These are phyloP conservation scores for Bombus soroeensis DNA, from an alignment of 1,140 invertebrate genomes.

Conservation along the genomic window DNA sequence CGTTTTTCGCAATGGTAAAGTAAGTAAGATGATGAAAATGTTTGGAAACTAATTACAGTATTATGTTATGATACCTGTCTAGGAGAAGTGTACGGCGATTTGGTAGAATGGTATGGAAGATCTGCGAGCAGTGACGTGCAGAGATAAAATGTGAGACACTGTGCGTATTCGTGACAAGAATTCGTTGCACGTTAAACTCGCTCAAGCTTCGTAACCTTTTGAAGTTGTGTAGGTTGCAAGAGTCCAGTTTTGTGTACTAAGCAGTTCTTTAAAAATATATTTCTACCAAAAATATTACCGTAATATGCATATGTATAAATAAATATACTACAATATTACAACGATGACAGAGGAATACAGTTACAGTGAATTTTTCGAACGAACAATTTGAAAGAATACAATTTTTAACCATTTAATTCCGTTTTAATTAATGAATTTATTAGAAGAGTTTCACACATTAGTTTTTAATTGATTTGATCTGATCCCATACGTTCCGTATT, in stretches of 20 bases:
- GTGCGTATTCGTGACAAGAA: conserved; percentile 29
- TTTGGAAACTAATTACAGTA: too few species aligned
- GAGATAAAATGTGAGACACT: conserved; percentile 46
- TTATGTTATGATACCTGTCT: neutral
- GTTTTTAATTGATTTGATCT: neutral
- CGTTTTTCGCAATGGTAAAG: too few species aligned
- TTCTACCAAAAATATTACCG: too few species aligned
- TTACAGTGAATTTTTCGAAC: too few species aligned
- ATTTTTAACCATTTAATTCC: neutral
- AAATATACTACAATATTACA: too few species aligned
- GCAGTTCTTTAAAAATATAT: neutral
- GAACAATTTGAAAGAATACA: too few species aligned
- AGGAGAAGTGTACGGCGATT: neutral
- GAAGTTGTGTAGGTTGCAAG: neutral
- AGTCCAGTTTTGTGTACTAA: neutral
- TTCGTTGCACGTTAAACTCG: conserved; percentile 23
- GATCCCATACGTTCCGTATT: neutral
- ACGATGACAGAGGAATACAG: too few species aligned
- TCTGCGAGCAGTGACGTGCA: conserved; percentile 11
- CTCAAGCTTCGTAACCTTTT: conserved; percentile 2
- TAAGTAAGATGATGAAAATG: rapidly evolving
- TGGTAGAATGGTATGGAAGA: neutral
- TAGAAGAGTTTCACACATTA: neutral
- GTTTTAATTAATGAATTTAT: neutral
- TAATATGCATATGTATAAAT: neutral